A percentile compares a stretch with the other conserved stretches of the same genome.
These are phyloP conservation scores for Coptodon bakossiorum DNA, from an alignment of 2,113 vertebrate species.

Conservation along the genomic window DNA sequence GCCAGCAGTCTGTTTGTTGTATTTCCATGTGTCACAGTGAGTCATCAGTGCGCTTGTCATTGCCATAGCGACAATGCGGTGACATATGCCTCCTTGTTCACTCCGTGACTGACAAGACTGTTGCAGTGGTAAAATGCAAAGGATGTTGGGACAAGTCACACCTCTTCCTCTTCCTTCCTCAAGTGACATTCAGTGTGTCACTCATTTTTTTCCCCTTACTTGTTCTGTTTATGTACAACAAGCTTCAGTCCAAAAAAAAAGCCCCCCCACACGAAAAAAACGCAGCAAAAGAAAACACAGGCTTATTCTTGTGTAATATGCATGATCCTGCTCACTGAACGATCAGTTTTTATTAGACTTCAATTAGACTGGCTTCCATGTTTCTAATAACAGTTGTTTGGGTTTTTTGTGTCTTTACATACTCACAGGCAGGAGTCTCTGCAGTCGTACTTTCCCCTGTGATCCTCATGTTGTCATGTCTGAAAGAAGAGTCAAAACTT, in stretches of 20 bases:
- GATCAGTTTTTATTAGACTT: neutral
- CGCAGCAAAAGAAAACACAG: neutral
- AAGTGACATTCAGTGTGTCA: conserved; percentile 18
- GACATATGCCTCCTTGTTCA: conserved; percentile 51
- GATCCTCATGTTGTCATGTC: neutral
- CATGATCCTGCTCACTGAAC: neutral
- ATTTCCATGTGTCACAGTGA: conserved; percentile 51
- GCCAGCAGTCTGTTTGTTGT: conserved; percentile 39
- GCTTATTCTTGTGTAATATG: neutral
- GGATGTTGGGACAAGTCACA: conserved; percentile 52
- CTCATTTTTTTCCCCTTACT: neutral
- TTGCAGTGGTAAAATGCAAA: conserved; percentile 39
- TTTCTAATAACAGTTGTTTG: neutral
- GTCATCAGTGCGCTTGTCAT: conserved; percentile 45
- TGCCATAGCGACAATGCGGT: conserved; percentile 21
- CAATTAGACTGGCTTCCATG: neutral
- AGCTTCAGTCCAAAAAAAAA: neutral
- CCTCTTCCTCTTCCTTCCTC: conserved; percentile 42
- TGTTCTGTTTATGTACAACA: neutral
- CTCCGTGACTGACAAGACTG: conserved; percentile 40
- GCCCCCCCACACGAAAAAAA: neutral
- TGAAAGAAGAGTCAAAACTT: neutral
- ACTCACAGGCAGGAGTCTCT: neutral
- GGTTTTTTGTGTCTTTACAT: neutral
- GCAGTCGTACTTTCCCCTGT: neutral